Conservation (phyloP, 2,113 vertebrate species). For the Ancistrus triradiatus region DNA sequence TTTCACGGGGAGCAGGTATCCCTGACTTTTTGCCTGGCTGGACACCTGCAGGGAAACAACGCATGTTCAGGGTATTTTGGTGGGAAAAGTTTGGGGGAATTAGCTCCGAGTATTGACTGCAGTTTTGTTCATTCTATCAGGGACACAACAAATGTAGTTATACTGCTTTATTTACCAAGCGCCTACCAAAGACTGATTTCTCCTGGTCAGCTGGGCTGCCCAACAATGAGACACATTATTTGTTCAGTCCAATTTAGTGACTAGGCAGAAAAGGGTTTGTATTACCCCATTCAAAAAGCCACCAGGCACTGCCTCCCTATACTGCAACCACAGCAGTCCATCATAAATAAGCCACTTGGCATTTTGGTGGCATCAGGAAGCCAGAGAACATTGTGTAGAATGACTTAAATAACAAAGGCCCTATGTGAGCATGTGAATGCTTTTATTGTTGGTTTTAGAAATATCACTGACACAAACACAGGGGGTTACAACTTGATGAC, state of each 20-base stretch:
- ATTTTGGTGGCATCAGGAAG: slow-evolving; percentile 55
- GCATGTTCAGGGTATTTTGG: not conserved
- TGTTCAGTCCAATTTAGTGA: no score
- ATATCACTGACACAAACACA: slow-evolving; percentile 60
- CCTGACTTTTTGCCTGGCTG: slow-evolving; percentile 81
- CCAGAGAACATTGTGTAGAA: slow-evolving; percentile 43
- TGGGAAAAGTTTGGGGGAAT: no score
- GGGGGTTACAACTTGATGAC: slow-evolving; percentile 54
- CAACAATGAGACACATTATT: no score
- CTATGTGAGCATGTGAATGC: slow-evolving; percentile 52
- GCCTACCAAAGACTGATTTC: no score
- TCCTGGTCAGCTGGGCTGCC: no score
- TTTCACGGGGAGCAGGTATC: slow-evolving; percentile 86
- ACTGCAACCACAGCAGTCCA: slow-evolving; percentile 48
- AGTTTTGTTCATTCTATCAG: no score
- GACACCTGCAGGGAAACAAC: slow-evolving; percentile 61
- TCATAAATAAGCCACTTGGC: slow-evolving; percentile 48
- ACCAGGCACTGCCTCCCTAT: slow-evolving; percentile 52
- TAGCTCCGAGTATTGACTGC: no score
- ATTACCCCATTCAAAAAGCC: slow-evolving; percentile 51
- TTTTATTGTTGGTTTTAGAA: slow-evolving; percentile 63
- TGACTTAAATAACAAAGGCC: slow-evolving; percentile 51
- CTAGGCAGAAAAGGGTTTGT: slow-evolving; percentile 51
- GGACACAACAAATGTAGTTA: no score
- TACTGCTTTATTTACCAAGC: no score